A percentile compares a stretch with the other conserved stretches of the same genome.
These are phyloP conservation scores for Ctenochaetus hawaiiensis DNA, from an alignment of 2,797 vertebrate species.

Conservation along the genomic window DNA sequence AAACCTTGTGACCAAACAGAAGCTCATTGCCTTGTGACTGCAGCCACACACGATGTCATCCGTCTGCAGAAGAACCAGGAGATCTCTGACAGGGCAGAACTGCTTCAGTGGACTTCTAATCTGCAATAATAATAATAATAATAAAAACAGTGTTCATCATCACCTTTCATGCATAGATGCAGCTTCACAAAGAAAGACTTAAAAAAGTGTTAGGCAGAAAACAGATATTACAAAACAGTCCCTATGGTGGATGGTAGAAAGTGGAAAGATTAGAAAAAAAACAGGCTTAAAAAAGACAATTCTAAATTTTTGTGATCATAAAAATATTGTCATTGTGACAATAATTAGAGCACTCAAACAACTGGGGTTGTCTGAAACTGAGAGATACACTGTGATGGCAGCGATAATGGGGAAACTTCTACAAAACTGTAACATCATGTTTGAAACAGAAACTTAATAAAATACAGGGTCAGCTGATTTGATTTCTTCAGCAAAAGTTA, in stretches of 20 bases:
- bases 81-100: neutral
- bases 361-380: neutral
- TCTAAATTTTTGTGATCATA: too few species aligned
- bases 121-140: neutral
- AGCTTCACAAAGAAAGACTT: too few species aligned
- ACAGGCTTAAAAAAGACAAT: too few species aligned
- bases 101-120: too few species aligned
- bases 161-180: too few species aligned
- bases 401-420: neutral
- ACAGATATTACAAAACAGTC: too few species aligned
- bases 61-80: conserved; percentile 1
- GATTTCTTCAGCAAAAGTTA: neutral
- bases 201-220: too few species aligned
- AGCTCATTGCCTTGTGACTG: too few species aligned
- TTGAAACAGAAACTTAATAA: too few species aligned
- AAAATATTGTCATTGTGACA: neutral
- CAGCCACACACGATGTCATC: neutral
- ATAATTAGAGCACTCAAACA: neutral
- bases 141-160: too few species aligned
- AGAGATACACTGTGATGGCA: neutral
- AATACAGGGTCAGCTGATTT: neutral
- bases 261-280: too few species aligned
- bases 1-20: neutral
- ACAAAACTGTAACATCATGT: neutral
- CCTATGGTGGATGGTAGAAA: too few species aligned